Base-by-base conservation (phyloP, 1,140 invertebrate species). In the Periplaneta americana region DNA sequence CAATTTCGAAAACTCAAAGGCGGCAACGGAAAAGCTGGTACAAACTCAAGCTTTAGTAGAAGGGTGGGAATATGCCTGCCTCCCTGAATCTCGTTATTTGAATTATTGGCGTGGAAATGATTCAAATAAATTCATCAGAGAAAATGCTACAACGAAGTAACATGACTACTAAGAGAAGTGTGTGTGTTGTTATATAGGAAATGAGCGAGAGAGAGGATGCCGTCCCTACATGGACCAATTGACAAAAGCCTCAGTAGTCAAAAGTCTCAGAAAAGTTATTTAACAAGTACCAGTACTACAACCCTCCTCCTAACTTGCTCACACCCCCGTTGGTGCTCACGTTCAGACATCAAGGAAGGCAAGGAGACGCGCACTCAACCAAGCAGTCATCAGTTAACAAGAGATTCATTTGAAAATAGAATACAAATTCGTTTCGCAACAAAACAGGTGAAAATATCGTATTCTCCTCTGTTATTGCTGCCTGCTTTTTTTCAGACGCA, bases 111-210 rank as follows among this genome's bases (percentile, higher is more conserved):
- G 80, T 36, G 80, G 80, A 74, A 80, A 36, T 80, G 74, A 80
- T 80, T 80, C 80, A 80, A 80, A 80, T 80, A 80, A 80, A 80
- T 80, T 80, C 80, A 80, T 80, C 80, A 75, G 80, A 32, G 36
- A 36, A 35, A 48, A 48, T 78, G 35, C 31, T 48, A 78, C 77
- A 66, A 66, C 48, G 48, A 66, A 66, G 48, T 66, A 66, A 66
- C 48, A n/a, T 66, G 48, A 11, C 48, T 66, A 66, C 6, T n/a
- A 66, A 66, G 48, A 66, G 48, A 66, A 66, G 48, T 66, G 11
- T 66, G 22, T 66, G 48, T 66, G 22, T n/a, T 66, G 48, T 28
- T 28, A 48, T 48, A 66, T 9, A n/a, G 22, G 48, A 11, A 4
- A 66, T n/a, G n/a, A 66, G 28, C 8, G 48, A 66, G 48, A 66